Conservation (phyloP, 2,888 invertebrate genomes). For the Chironomus riparius region DNA sequence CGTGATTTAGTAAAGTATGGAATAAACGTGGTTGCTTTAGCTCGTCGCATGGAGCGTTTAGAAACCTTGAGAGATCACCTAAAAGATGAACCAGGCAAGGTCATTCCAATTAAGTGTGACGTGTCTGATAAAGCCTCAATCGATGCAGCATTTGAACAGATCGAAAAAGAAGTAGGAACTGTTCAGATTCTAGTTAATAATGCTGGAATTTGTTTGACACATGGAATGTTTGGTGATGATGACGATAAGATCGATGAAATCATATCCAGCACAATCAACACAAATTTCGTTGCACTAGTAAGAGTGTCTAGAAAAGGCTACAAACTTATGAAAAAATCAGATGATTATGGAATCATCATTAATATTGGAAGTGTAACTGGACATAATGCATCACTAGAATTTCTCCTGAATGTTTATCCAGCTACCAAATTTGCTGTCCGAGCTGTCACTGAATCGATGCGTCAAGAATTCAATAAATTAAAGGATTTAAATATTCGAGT, state of each 20-base stretch:
- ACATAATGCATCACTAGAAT: neutral
- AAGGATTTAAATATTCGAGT: neutral
- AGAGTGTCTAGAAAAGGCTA: slow-evolving; percentile 43
- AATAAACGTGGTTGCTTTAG: slow-evolving; percentile 31
- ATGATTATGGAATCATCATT: slow-evolving; percentile 42
- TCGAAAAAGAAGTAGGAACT: slow-evolving; percentile 44
- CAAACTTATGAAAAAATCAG: slow-evolving; percentile 41
- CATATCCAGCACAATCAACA: slow-evolving; percentile 39
- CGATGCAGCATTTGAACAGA: slow-evolving; percentile 43
- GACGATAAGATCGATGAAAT: slow-evolving; percentile 9
- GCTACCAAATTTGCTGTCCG: slow-evolving; percentile 1
- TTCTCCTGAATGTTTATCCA: neutral
- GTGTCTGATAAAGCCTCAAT: neutral
- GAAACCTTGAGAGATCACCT: slow-evolving; percentile 32
- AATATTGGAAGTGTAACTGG: slow-evolving; percentile 36
- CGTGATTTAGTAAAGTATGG: slow-evolving; percentile 34
- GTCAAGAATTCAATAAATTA: neutral
- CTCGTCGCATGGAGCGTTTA: slow-evolving; percentile 8
- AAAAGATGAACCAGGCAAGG: slow-evolving; percentile 24
- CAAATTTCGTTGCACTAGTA: slow-evolving; percentile 42
- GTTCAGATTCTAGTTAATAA: slow-evolving; percentile 51
- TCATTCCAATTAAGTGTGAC: slow-evolving; percentile 23
- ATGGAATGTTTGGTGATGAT: neutral
- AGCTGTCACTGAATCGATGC: neutral
- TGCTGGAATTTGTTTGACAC: slow-evolving; percentile 42